Conservation (phyloP, 2,797 vertebrate species). For the Sitta carolinensis region DNA sequence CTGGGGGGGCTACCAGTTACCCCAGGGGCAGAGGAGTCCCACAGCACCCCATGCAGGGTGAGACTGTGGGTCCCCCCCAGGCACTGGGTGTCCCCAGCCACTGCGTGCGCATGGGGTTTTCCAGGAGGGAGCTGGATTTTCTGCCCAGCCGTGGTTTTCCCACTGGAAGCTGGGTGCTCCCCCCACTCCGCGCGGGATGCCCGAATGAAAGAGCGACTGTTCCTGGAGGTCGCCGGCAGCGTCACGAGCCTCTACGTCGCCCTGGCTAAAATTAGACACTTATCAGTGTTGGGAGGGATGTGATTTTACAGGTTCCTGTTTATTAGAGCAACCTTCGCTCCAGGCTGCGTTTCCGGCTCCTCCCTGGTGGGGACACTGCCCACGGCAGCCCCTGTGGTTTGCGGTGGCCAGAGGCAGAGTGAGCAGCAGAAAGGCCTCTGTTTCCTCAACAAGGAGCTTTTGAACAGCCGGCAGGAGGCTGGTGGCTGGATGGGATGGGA, state of each 20-base stretch:
- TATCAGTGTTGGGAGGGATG: slow-evolving; percentile 60
- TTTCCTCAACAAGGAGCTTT: slow-evolving; percentile 24
- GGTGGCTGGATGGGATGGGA: background rate
- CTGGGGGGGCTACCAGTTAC: background rate
- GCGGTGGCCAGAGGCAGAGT: background rate
- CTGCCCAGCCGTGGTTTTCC: background rate
- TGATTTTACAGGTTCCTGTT: slow-evolving; percentile 59
- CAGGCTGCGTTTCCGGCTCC: slow-evolving; percentile 64
- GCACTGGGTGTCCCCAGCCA: background rate
- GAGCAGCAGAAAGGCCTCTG: background rate
- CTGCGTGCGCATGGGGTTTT: background rate
- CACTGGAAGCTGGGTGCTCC: background rate
- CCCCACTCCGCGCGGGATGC: background rate
- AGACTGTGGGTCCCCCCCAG: background rate
- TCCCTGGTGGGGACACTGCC: background rate
- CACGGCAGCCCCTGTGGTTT: background rate
- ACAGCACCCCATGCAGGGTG: fast-evolving
- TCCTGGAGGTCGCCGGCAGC: slow-evolving; percentile 16
- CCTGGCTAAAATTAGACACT: slow-evolving; percentile 70
- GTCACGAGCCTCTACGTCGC: background rate
- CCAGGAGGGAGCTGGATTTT: background rate
- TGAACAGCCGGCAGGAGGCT: background rate
- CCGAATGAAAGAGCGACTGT: slow-evolving; percentile 54
- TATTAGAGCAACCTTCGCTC: slow-evolving; percentile 3
- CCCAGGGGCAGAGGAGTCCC: background rate